A percentile compares a stretch with the other conserved stretches of the same genome.
Evolutionary conservation across 1,140 invertebrate genomes (phyloP).

Genomic region (Lethocerus indicus): DNA sequence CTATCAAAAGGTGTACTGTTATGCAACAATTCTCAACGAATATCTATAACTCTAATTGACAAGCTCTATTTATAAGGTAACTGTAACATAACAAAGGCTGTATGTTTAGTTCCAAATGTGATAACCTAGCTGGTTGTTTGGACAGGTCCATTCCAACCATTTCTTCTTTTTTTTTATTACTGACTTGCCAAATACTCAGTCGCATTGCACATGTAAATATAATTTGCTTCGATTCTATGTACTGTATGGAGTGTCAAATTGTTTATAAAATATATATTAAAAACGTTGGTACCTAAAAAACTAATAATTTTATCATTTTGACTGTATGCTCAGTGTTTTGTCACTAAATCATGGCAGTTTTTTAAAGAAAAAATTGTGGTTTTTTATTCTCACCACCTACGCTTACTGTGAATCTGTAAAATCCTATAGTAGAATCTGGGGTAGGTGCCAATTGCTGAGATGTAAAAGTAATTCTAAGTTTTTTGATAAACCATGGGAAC

Average conservation of each 20-base stretch:
- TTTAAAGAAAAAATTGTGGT: conserved; percentile 15
- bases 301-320: conserved; percentile 20
- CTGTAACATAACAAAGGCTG: conserved; percentile 11
- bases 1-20: neutral
- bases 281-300: conserved; percentile 15
- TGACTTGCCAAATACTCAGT: neutral
- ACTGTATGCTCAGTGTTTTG: conserved; percentile 23
- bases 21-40: conserved; percentile 11
- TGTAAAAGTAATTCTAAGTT: too few species aligned
- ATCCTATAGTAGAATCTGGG: too few species aligned
- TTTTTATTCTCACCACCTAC: too few species aligned
- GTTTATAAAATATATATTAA: conserved; percentile 16
- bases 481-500: too few species aligned
- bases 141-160: conserved; percentile 6
- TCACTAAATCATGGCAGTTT: conserved; percentile 22
- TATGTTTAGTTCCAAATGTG: conserved; percentile 12
- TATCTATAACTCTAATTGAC: conserved; percentile 3
- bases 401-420: too few species aligned
- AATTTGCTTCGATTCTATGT: conserved; percentile 17
- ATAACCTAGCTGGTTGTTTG: conserved; percentile 4
- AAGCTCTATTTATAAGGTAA: conserved; percentile 5
- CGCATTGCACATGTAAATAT: conserved; percentile 12
- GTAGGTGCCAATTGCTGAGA: too few species aligned
- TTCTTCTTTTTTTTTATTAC: conserved; percentile 10
- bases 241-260: conserved; percentile 16